These are phyloP conservation scores for Arenaria interpres DNA, from an alignment of 2,113 vertebrate species.

Conservation along the genomic window DNA sequence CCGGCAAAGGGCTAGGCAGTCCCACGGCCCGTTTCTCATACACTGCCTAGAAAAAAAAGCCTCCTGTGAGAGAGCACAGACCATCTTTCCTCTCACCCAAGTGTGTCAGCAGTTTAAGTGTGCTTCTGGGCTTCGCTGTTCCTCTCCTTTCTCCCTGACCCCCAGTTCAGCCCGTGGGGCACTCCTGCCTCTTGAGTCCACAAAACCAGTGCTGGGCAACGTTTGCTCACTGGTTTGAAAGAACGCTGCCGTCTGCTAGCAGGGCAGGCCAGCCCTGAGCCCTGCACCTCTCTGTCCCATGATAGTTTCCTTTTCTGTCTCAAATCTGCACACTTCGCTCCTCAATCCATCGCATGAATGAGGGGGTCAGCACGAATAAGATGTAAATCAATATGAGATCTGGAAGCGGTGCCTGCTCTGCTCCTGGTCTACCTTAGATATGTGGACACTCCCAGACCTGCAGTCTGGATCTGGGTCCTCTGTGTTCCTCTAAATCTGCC, in stretches of 20 bases:
- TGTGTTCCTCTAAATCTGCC: neutral
- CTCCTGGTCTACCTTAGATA: neutral
- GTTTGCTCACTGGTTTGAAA: neutral
- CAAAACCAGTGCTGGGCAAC: neutral
- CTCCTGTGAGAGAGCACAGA: neutral
- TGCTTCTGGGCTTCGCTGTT: neutral
- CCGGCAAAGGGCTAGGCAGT: neutral
- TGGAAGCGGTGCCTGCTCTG: neutral
- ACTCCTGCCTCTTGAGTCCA: neutral
- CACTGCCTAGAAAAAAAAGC: neutral
- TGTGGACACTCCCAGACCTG: neutral
- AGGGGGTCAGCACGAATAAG: neutral
- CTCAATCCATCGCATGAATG: neutral
- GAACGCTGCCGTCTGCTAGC: neutral
- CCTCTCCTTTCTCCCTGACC: neutral
- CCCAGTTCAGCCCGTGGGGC: neutral
- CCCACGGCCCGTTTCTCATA: neutral
- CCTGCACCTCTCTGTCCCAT: neutral
- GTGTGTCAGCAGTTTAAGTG: neutral
- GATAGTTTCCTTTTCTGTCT: neutral
- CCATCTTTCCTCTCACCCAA: neutral
- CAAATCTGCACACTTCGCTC: neutral
- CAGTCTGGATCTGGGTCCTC: neutral
- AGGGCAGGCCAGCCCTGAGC: neutral
- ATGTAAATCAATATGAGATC: neutral